Base-by-base conservation (phyloP, 1,140 invertebrate species). In the Drosophila novamexicana region DNA sequence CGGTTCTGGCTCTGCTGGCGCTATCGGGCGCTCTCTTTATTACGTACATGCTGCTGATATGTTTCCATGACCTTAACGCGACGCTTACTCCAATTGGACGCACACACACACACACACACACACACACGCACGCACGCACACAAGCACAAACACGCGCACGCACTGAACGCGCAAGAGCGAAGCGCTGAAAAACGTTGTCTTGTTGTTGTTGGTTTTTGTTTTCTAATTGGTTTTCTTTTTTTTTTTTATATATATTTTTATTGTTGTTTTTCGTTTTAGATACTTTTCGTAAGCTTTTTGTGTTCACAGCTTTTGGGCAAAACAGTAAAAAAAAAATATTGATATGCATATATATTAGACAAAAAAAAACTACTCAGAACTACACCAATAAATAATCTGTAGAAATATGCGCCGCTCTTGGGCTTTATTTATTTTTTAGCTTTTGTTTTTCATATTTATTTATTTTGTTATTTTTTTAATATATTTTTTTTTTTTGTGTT, bases 61-160 rank as follows among this genome's bases (percentile, higher is more conserved):
- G 77, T 79, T 77, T 77, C 77, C 77, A 79, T 79, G 77, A 79
- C 77, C 77, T 79, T 77, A 79, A 68, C 67, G 57, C 37, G 47
- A 47, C 39, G 70, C 49, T 59, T 59, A 40, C 39, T 66, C 63
- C 40, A 65, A 47, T 58, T 49, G 47, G 22, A 62, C 40, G 34
- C 49, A 47, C 58, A 56, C 66, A 69, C 34, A 29, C 45, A 63
- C 40, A 22, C 47, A 34, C 5, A 52, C 29, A 50, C 61, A 16
- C 59, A 22, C 68, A 34, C 45, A 36, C 56, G 29, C 64, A 47
- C 49, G 49, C 40, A n/a, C 18, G 18, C 59, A 18, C 44, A 53
- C 62, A 42, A 12, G 29, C 47, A 53, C 8, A 53, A 10, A 9
- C 34, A 40, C n/a, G 37, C 29, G 42, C 45, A 32, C 22, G 36